Evolutionary conservation across 1,140 invertebrate genomes (phyloP).

Genomic region (Argopecten irradians): DNA sequence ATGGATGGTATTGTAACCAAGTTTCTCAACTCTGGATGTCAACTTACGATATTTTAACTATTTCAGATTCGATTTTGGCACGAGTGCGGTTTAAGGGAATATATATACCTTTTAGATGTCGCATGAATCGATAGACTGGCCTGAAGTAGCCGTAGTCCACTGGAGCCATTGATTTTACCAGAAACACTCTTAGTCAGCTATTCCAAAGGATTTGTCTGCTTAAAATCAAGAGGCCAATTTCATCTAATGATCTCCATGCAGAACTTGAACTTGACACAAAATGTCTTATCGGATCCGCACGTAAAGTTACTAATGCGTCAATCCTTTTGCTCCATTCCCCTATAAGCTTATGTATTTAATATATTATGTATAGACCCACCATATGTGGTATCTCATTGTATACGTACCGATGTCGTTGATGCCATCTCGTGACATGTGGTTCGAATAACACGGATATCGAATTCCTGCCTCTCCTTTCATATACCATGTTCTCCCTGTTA

Average conservation of each 20-base stretch:
- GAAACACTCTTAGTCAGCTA: not conserved
- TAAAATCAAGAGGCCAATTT: not conserved
- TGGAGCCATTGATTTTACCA: not conserved
- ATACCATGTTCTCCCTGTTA: not conserved
- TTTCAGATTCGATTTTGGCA: slow-evolving; percentile 3
- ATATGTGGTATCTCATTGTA: not conserved
- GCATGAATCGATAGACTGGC: not conserved
- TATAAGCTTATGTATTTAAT: not conserved
- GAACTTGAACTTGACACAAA: not conserved
- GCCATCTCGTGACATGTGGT: not conserved
- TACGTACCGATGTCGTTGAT: not conserved
- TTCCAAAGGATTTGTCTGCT: not conserved
- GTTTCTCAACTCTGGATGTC: not conserved
- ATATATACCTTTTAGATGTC: slow-evolving; percentile 9
- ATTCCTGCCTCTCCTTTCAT: not conserved
- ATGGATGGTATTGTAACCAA: not conserved
- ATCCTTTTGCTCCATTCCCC: not conserved
- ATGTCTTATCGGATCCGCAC: not conserved
- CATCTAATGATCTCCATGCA: no score
- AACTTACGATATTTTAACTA: slow-evolving; percentile 2
- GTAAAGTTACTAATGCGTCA: not conserved
- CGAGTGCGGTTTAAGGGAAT: not conserved
- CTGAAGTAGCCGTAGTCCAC: not conserved
- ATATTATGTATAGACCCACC: not conserved
- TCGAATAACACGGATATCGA: not conserved